Evolutionary conservation across 2,888 invertebrate genomes (phyloP).

Genomic region (Piscicola geometra): DNA sequence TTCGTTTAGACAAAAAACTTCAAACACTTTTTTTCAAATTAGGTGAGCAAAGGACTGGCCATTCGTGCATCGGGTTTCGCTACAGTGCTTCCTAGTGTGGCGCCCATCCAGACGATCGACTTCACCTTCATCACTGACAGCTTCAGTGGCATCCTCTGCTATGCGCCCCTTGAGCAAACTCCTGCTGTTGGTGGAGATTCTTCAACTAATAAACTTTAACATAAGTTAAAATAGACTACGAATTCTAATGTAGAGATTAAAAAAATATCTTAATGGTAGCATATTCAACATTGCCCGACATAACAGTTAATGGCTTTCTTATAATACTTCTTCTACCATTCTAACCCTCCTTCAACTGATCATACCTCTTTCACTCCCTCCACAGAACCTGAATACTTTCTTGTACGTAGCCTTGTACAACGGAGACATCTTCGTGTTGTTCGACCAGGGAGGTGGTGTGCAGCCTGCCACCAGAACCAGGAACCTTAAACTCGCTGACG

Average conservation of each 20-base stretch:
- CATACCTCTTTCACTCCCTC: neutral
- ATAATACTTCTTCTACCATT: neutral
- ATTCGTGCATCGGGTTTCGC: conserved; percentile 28
- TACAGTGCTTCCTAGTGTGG: conserved; percentile 13
- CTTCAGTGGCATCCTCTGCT: conserved; percentile 43
- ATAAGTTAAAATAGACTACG: no score
- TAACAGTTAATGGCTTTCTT: no score
- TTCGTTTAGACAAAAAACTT: neutral
- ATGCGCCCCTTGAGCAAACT: conserved; percentile 33
- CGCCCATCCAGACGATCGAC: conserved; percentile 37
- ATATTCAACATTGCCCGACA: no score
- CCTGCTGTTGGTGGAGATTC: conserved; percentile 34
- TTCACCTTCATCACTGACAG: conserved; percentile 42
- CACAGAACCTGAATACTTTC: conserved; percentile 34
- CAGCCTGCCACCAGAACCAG: conserved; percentile 40
- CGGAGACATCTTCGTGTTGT: conserved; percentile 44
- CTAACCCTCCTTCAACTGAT: neutral
- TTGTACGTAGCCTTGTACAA: conserved; percentile 45
- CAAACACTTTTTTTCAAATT: neutral
- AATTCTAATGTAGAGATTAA: no score
- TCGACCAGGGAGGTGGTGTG: conserved; percentile 42
- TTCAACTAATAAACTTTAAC: no score
- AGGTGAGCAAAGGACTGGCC: neutral
- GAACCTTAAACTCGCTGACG: conserved; percentile 43
- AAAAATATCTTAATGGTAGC: no score